Percentiles rank a stretch among this genome's conserved stretches.
Conservation (phyloP, 1,140 invertebrate species). For the Bradynema listronoti region DNA sequence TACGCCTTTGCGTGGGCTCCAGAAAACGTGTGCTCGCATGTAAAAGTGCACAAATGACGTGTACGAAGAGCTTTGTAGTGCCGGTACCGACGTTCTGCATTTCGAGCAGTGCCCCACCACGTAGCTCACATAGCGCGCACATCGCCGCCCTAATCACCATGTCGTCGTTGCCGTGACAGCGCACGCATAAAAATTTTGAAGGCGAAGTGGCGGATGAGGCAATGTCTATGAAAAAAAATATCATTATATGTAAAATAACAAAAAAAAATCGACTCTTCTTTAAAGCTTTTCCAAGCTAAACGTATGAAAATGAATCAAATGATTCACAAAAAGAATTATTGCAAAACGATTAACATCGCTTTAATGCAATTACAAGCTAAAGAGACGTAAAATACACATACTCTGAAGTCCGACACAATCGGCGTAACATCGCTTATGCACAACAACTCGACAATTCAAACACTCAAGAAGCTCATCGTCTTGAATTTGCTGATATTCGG, state of each 20-base stretch:
- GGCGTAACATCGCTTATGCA: slow-evolving; percentile 21
- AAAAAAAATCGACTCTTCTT: no score
- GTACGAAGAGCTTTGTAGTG: slow-evolving; percentile 16
- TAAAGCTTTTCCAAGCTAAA: no score
- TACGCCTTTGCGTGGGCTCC: slow-evolving; percentile 9
- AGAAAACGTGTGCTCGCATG: slow-evolving; percentile 19
- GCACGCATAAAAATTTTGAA: slow-evolving; percentile 19
- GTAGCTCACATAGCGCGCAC: slow-evolving; percentile 24
- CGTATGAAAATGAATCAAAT: neutral
- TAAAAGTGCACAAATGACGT: slow-evolving; percentile 30
- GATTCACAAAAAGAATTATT: no score
- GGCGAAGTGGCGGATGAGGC: neutral
- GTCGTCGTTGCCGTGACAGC: slow-evolving; percentile 15
- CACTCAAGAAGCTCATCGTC: slow-evolving; percentile 26
- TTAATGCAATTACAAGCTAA: no score
- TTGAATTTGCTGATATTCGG: neutral
- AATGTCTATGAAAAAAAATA: neutral
- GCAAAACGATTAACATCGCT: no score
- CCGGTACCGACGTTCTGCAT: neutral
- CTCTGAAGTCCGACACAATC: no score
- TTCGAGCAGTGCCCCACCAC: slow-evolving; percentile 25
- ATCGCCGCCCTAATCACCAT: slow-evolving; percentile 22
- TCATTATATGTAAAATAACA: slow-evolving; percentile 6
- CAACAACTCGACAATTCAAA: slow-evolving; percentile 26
- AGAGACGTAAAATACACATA: no score